These are phyloP conservation scores for Chydorus sphaericus DNA, from an alignment of 2,888 invertebrate species.

Conservation along the genomic window DNA sequence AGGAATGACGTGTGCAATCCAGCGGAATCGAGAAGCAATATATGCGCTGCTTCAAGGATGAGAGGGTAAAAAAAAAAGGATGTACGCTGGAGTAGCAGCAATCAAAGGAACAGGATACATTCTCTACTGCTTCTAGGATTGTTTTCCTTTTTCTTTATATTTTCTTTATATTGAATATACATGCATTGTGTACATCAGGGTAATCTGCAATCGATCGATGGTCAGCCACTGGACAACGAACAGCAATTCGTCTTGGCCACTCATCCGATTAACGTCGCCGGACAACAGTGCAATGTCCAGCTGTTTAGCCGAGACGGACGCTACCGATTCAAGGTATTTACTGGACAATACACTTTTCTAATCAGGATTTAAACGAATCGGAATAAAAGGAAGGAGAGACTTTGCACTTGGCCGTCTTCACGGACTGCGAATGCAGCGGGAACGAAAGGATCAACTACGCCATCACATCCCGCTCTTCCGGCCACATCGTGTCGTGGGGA, in stretches of 20 bases:
- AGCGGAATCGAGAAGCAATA: no score
- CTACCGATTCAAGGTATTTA: slow-evolving; percentile 1
- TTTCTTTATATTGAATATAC: neutral
- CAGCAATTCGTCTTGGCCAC: slow-evolving; percentile 10
- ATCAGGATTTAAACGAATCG: neutral
- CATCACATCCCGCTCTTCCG: slow-evolving; percentile 2
- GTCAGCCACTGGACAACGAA: slow-evolving; percentile 10
- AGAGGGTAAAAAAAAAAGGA: no score
- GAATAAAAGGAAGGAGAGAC: slow-evolving; percentile 7
- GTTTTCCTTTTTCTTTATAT: neutral
- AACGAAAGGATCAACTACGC: slow-evolving; percentile 9
- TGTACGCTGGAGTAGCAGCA: no score
- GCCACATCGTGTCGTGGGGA: slow-evolving; percentile 12
- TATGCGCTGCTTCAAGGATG: no score
- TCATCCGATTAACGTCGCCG: neutral
- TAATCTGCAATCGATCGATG: slow-evolving; percentile 12
- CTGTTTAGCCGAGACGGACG: neutral
- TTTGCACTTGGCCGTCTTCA: slow-evolving; percentile 6
- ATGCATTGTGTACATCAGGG: no score
- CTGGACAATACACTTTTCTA: neutral
- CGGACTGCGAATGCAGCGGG: slow-evolving; percentile 5
- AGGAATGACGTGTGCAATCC: no score
- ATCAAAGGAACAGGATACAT: no score
- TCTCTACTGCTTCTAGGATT: no score
- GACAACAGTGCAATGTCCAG: slow-evolving; percentile 3